Evolutionary conservation across 23 tunicate genomes (phyloP).

Genomic region (Oikopleura albicans): DNA sequence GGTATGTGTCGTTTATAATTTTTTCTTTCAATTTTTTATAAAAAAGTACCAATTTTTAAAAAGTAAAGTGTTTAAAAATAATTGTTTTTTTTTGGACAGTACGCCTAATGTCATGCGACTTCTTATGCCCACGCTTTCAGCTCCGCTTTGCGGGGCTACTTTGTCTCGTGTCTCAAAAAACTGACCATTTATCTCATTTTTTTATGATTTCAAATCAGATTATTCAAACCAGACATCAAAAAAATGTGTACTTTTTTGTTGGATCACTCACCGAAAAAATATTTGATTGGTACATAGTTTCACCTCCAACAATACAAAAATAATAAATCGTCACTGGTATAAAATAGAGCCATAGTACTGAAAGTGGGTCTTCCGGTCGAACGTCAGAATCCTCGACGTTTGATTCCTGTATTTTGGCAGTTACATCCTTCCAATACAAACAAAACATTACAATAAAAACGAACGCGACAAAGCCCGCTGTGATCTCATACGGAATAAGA

Average conservation of each 20-base stretch:
- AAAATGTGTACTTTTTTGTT: no score
- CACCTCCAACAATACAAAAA: constrained; percentile 23
- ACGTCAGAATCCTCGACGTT: constrained; percentile 4
- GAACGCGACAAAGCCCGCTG: background rate
- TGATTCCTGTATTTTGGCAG: background rate
- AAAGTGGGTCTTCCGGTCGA: constrained; percentile 25
- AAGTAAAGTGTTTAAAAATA: no score
- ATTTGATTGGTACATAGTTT: constrained; percentile 19
- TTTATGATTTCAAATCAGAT: background rate
- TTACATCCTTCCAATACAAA: background rate
- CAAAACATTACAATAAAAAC: background rate
- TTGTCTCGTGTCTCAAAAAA: no score
- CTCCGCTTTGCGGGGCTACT: no score
- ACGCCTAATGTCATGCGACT: no score
- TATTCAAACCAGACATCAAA: no score
- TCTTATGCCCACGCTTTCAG: no score
- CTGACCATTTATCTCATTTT: no score
- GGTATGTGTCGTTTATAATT: no score
- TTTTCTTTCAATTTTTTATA: no score
- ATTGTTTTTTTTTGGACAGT: no score
- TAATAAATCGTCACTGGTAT: constrained; percentile 20
- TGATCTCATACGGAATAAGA: background rate
- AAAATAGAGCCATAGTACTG: constrained; percentile 20
- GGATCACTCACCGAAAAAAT: constrained; percentile 21
- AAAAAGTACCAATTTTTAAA: no score